Percentiles rank a stretch among this genome's conserved stretches.
These are phyloP conservation scores for Aphelinus certus DNA, from an alignment of 1,140 invertebrate genomes.

Conservation along the genomic window DNA sequence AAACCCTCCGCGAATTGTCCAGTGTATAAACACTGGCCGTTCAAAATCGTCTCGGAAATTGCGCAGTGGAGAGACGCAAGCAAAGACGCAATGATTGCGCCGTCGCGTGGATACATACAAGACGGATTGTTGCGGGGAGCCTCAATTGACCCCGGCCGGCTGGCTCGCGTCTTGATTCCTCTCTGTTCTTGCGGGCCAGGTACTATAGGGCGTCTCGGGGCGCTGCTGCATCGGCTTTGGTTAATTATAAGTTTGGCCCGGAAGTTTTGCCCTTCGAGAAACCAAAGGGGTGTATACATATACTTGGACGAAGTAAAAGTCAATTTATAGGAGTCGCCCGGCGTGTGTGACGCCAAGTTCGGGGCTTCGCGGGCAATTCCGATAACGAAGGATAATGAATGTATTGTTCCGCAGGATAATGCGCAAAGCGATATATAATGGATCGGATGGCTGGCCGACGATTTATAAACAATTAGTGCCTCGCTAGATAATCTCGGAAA, in stretches of 20 bases:
- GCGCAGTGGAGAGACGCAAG: too few relatives aligned
- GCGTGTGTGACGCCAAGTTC: slow-evolving; percentile 15
- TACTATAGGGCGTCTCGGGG: too few relatives aligned
- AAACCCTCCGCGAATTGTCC: too few relatives aligned
- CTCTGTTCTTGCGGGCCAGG: not conserved
- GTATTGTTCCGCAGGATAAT: slow-evolving; percentile 22
- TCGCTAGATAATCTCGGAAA: not conserved
- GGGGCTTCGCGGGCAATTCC: slow-evolving; percentile 2
- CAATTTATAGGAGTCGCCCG: slow-evolving; percentile 18
- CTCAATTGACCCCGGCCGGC: slow-evolving; percentile 4
- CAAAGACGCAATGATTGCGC: too few relatives aligned
- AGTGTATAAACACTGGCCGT: too few relatives aligned
- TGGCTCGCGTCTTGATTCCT: not conserved
- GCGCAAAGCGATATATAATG: slow-evolving; percentile 13
- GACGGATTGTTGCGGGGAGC: too few relatives aligned
- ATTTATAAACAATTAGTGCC: slow-evolving; percentile 20
- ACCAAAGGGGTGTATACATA: slow-evolving; percentile 13
- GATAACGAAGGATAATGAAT: slow-evolving; percentile 27
- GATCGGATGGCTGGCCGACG: not conserved
- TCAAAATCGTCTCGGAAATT: too few relatives aligned
- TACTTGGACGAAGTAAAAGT: slow-evolving; percentile 15
- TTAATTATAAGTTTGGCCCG: slow-evolving; percentile 29
- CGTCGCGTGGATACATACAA: too few relatives aligned
- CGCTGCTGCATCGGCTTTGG: slow-evolving; percentile 3
- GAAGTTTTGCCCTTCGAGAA: slow-evolving; percentile 23